Conservation (phyloP, 2,888 invertebrate genomes). For the Drosophila stalkeri region DNA sequence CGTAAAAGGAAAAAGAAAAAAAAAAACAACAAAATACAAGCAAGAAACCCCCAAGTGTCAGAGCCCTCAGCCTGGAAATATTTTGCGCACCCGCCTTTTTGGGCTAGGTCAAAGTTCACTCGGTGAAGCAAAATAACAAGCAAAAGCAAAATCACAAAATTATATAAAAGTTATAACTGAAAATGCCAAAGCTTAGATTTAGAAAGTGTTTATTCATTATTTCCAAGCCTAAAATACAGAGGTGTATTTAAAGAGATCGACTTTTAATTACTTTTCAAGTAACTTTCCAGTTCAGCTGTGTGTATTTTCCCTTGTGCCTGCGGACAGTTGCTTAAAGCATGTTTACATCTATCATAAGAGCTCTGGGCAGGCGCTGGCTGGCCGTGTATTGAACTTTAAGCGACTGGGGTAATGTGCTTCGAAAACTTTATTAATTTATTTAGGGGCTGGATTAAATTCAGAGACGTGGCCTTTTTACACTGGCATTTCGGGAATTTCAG, state of each 20-base stretch:
- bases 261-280: conserved; percentile 30
- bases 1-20: background rate
- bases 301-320: background rate
- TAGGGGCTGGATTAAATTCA: background rate
- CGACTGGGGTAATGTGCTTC: background rate
- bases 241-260: background rate
- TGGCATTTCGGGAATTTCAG: conserved; percentile 19
- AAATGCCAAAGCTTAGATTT: conserved; percentile 16
- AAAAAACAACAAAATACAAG: background rate
- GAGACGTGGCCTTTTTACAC: background rate
- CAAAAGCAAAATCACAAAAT: conserved; percentile 25
- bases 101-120: conserved; percentile 51
- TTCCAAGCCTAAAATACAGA: conserved; percentile 2
- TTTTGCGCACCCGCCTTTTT: conserved; percentile 6
- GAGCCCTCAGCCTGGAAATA: conserved; percentile 23
- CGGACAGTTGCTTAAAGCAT: conserved; percentile 30
- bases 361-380: conserved; percentile 8
- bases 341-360: conserved; percentile 43
- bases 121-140: background rate
- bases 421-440: conserved; percentile 28
- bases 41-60: background rate
- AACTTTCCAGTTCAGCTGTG: conserved; percentile 26
- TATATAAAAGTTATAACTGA: conserved; percentile 14
- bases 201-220: conserved; percentile 36
- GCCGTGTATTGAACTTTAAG: conserved; percentile 27